Base-by-base conservation (phyloP, 2,888 invertebrate species). In the Diogma glabrata region DNA sequence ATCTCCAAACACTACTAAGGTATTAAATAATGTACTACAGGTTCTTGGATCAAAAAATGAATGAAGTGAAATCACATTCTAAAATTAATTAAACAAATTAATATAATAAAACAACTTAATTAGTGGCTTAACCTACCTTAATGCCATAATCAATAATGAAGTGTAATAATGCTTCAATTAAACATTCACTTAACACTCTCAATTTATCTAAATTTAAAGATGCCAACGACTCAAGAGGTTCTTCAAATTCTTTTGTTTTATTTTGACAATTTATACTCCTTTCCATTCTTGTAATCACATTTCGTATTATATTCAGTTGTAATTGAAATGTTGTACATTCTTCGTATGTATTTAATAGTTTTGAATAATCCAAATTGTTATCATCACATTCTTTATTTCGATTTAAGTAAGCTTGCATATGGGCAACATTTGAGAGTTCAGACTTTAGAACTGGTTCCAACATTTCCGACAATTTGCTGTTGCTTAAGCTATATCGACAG, bases 241-340 rank as follows among this genome's bases (percentile, higher is more conserved):
- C 59, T 55, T 64, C 61, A 28, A 52, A 54, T 33, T 36, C 20
- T 50, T 46, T 52, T 0, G 49, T 6, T 33, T 36, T 19, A 51
- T 47, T 52, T 0, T 48, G 7, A 10, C 65, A 61, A 14, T 67
- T 66, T 17, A 64, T 66, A n/a, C 66, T 65, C 1, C 73, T 72
- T 65, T 87, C 87, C 24, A 93, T 72, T 52, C 87, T 78, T 54
- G 77, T 74, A 67, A 90, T 77, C 17, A 88, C 83, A 61, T 81
- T 82, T 49, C 79, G 76, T 33, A 92, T 85, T 0, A 88, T 79
- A 67, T 93, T 94, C 51, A 92, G 69, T 68, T 94, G 93, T 57
- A 88, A 84, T 69, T 94, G 94, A 47, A 92, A 78, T 59, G 86
- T 84, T 60, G 90, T 79, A 63, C 92, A 91, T 70, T 92, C 91